Conservation (phyloP, 2,113 vertebrate species). For the Leptosomus discolor region DNA sequence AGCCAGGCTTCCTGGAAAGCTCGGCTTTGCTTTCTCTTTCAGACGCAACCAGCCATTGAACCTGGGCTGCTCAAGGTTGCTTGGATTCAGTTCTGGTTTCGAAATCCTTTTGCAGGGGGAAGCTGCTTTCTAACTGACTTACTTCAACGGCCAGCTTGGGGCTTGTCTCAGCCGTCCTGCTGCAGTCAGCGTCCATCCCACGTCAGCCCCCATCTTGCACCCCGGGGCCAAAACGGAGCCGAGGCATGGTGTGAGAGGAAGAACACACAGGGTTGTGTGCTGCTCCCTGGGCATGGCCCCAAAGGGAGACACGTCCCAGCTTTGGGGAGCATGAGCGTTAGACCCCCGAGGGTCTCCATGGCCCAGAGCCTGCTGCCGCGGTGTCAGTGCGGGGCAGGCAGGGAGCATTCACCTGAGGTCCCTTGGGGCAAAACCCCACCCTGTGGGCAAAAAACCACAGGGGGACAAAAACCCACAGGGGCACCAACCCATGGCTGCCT, state of each 20-base stretch:
- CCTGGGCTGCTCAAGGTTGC: accelerated
- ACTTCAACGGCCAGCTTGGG: neutral
- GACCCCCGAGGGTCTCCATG: neutral
- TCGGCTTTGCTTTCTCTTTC: neutral
- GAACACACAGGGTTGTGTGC: neutral
- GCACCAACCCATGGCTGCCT: accelerated
- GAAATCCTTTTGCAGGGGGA: neutral
- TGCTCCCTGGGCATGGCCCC: neutral
- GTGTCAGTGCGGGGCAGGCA: neutral
- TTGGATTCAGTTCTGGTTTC: neutral
- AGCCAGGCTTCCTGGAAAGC: neutral
- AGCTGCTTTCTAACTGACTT: neutral
- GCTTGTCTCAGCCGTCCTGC: neutral
- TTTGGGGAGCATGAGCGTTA: neutral
- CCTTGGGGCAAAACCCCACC: neutral
- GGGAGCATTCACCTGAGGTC: neutral
- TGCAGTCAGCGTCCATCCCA: neutral
- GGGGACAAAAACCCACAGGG: neutral
- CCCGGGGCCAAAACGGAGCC: neutral
- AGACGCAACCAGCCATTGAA: neutral
- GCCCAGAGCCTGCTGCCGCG: accelerated
- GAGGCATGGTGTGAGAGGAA: neutral
- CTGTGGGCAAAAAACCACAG: neutral
- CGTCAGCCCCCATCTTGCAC: accelerated
- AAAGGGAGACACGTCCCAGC: accelerated